Conservation (phyloP, 2,888 invertebrate species). For the Macroteleia sp. region DNA sequence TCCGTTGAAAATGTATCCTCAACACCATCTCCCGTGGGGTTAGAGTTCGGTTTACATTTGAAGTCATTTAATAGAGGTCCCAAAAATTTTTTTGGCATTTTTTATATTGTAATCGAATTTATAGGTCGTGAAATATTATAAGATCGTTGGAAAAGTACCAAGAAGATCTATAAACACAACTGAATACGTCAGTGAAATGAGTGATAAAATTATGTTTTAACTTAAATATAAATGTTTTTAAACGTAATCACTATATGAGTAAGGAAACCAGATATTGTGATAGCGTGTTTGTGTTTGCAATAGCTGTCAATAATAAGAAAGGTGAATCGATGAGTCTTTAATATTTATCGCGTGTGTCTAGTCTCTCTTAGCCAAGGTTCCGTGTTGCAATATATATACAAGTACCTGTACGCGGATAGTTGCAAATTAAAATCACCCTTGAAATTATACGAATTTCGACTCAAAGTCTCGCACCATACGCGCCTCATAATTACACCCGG, state of each 20-base stretch:
- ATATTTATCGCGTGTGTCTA: conserved; percentile 58
- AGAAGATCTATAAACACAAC: too few relatives aligned
- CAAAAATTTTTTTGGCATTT: too few relatives aligned
- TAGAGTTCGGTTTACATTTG: too few relatives aligned
- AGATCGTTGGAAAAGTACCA: too few relatives aligned
- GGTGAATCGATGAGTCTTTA: conserved; percentile 48
- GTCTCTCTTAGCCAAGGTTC: conserved; percentile 46
- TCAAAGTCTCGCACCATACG: conserved; percentile 44
- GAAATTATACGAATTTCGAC: conserved; percentile 55
- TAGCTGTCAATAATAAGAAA: conserved; percentile 35
- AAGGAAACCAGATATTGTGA: conserved; percentile 12
- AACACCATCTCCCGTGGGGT: too few relatives aligned
- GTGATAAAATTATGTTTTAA: too few relatives aligned
- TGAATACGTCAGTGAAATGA: too few relatives aligned
- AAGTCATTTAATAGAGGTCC: too few relatives aligned
- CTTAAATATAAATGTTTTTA: neutral
- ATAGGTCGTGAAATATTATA: too few relatives aligned
- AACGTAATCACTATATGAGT: conserved; percentile 12
- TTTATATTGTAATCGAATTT: too few relatives aligned
- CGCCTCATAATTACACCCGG: conserved; percentile 40
- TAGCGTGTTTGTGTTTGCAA: conserved; percentile 37
- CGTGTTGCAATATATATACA: conserved; percentile 28
- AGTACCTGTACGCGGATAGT: too few relatives aligned
- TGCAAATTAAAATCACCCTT: conserved; percentile 55
- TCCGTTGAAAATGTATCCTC: too few relatives aligned